Percentiles rank a stretch among this genome's conserved stretches.
Conservation (phyloP, 2,888 invertebrate species). For the Dichetophora obliterata region DNA sequence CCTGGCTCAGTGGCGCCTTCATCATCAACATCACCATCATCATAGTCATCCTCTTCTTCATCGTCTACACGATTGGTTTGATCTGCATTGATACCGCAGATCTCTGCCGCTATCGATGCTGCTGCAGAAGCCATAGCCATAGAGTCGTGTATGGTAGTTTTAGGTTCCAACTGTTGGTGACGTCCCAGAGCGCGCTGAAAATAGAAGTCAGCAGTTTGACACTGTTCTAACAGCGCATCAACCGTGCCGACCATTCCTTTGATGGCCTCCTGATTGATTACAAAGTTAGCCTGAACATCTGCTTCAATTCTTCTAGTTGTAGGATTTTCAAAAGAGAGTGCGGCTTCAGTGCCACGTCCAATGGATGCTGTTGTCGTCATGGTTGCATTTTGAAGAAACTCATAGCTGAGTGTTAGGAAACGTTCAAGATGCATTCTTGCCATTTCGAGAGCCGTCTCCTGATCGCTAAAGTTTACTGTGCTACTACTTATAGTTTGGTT, state of each 20-base stretch:
- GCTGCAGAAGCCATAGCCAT: constrained; percentile 39
- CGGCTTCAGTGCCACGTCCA: background rate
- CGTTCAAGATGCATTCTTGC: constrained; percentile 62
- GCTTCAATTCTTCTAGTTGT: background rate
- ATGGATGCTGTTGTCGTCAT: constrained; percentile 17
- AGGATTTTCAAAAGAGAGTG: constrained; percentile 15
- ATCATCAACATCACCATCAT: background rate
- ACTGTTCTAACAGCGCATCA: constrained; percentile 55
- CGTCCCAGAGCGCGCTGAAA: constrained; percentile 58
- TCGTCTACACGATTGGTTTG: background rate
- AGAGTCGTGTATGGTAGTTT: constrained; percentile 34
- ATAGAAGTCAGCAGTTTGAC: constrained; percentile 59
- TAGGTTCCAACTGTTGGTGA: constrained; percentile 46
- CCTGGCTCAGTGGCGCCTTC: background rate
- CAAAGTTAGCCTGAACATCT: constrained; percentile 10
- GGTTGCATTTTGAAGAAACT: constrained; percentile 57
- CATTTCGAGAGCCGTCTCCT: constrained; percentile 33
- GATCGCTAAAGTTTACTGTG: constrained; percentile 33
- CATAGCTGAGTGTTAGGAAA: constrained; percentile 59
- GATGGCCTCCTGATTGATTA: constrained; percentile 23
- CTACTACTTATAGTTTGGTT: background rate
- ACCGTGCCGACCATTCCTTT: constrained; percentile 49
- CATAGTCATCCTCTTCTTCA: background rate
- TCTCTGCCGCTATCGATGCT: background rate
- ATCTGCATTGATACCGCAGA: constrained; percentile 55